Percentiles rank a stretch among this genome's conserved stretches.
phyloP scores from a whole-genome alignment of 2,113 vertebrate species.

The Coptodon bakossiorum region DNA sequence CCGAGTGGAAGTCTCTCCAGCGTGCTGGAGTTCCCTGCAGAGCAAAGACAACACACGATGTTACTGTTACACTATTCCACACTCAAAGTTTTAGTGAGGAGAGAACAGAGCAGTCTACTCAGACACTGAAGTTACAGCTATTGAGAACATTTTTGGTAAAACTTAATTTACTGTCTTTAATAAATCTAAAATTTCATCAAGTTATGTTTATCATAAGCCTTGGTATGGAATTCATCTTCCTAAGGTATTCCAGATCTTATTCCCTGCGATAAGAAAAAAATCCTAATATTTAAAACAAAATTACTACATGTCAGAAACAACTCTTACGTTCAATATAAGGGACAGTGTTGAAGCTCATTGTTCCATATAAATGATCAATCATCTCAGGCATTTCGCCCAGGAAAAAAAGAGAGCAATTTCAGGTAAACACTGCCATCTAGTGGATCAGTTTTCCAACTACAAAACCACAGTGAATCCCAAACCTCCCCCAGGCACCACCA shows the following conservation, averaged over 20 bases:
- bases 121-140: background rate
- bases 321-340: background rate
- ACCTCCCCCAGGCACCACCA: background rate
- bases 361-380: slow-evolving; percentile 49
- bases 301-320: slow-evolving; percentile 7
- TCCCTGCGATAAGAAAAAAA: background rate
- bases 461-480: background rate
- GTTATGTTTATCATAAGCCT: background rate
- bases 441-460: background rate
- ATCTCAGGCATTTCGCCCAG: background rate
- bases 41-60: background rate
- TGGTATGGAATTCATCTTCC: background rate
- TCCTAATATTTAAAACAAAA: background rate
- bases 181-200: background rate
- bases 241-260: background rate
- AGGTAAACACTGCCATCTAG: slow-evolving; percentile 35
- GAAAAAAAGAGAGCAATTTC: background rate
- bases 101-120: background rate
- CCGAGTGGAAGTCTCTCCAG: slow-evolving; percentile 98
- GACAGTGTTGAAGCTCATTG: background rate
- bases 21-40: slow-evolving; percentile 86
- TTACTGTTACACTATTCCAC: background rate
- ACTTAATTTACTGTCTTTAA: background rate
- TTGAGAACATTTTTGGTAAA: background rate
- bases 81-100: background rate